Percentiles rank a stretch among this genome's conserved stretches.
Conservation (phyloP, 2,113 vertebrate genomes). For the Tachysurus fulvidraco region DNA sequence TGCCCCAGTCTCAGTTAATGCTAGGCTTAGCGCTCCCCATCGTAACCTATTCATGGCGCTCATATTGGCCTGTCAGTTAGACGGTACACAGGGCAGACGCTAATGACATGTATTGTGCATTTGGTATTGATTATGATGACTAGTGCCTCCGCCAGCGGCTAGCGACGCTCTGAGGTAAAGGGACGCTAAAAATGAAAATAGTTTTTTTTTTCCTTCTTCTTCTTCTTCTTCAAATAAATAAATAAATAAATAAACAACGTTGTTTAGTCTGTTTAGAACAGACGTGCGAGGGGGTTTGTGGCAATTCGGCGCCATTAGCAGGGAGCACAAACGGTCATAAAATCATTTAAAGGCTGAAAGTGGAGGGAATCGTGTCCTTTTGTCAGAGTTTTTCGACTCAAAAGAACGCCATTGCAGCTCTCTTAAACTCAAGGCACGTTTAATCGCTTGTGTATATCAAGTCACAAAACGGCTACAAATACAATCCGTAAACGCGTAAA, state of each 20-base stretch:
- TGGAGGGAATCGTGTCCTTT: neutral
- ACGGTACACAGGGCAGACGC: slow-evolving; percentile 78
- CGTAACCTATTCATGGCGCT: slow-evolving; percentile 81
- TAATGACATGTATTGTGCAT: slow-evolving; percentile 69
- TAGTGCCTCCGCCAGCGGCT: slow-evolving; percentile 48
- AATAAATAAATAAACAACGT: slow-evolving; percentile 6
- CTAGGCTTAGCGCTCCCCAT: slow-evolving; percentile 82
- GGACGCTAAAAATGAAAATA: neutral
- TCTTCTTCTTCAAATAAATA: neutral
- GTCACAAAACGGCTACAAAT: neutral
- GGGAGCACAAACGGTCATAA: slow-evolving; percentile 17
- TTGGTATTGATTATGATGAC: slow-evolving; percentile 64
- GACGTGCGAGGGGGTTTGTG: slow-evolving; percentile 11
- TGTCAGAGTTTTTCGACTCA: neutral
- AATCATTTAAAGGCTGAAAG: neutral
- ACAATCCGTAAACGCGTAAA: neutral
- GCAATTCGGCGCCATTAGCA: neutral
- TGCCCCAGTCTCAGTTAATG: slow-evolving; percentile 83
- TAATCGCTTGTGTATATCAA: slow-evolving; percentile 16
- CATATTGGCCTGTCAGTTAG: slow-evolving; percentile 83
- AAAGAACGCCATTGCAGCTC: slow-evolving; percentile 4
- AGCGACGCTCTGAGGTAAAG: neutral
- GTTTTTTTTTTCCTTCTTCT: no score
- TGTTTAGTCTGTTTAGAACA: slow-evolving; percentile 13
- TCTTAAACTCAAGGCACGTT: neutral